Base-by-base conservation (phyloP, 2,888 invertebrate species). In the Hyposoter didymator region DNA sequence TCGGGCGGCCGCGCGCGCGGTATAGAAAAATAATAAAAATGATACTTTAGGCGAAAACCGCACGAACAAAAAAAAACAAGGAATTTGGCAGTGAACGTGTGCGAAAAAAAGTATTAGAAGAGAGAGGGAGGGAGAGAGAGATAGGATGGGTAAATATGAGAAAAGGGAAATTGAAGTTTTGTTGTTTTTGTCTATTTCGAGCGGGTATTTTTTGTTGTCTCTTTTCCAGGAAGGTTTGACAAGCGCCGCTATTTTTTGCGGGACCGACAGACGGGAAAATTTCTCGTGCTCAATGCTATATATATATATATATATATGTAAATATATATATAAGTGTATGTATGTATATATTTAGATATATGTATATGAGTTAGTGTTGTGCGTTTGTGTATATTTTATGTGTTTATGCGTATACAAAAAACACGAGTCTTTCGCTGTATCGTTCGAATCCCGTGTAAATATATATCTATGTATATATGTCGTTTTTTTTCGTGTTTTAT, bases 91-190 rank as follows among this genome's bases (percentile, higher is more conserved):
- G 47, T 32, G 55, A 75, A 70, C 64, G 28, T 52, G 45, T 64
- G 67, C 62, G 45, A 35, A 45, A 49, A 62, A 70, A 67, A 49
- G 67, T 76, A 32, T 10, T 17, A 5, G 64, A 39, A 39, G 64
- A 72, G 64, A 70, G 78, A 79, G 79, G 70, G 62, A 75, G 84
- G 79, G 84, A 75, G 84, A 45, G 64, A 70, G 84, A 55, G 59
- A 62, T 64, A 74, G 72, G 62, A 78, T 55, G 72, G 45, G 72
- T 39, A 55, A 55, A 70, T 74, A 55, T 74, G 73, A 19, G 74
- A 52, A 45, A n/a, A 19, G 32, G 64, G 19, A 45, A 28, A 43
- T 28, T 52, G 39, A 32, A 55, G 28, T 69, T 55, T 39, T 67
- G 22, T 66, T 69, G 59, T 69, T 72, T 47, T 72, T 55, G 59